Evolutionary conservation across 2,113 vertebrate genomes (phyloP).

Genomic region (Hemichromis elongatus): DNA sequence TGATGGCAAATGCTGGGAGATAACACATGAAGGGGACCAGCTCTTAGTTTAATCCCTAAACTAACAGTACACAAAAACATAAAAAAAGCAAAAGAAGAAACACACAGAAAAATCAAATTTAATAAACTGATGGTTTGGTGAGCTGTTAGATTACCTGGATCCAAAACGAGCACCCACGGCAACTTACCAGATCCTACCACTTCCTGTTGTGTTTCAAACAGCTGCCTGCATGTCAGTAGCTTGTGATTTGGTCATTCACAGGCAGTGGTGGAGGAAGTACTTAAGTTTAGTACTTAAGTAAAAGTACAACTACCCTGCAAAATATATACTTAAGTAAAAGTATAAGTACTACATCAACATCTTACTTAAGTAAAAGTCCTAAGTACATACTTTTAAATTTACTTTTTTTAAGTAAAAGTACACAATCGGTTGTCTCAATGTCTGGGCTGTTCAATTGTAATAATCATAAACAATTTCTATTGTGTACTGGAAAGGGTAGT

Average conservation of each 20-base stretch:
- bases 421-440: too few relatives aligned
- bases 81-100: not conserved
- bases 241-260: rapidly evolving
- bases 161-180: not conserved
- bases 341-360: too few relatives aligned
- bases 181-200: not conserved
- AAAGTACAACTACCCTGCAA: too few relatives aligned
- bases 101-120: not conserved
- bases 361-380: too few relatives aligned
- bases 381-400: too few relatives aligned
- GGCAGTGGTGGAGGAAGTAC: too few relatives aligned
- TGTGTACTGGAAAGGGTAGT: too few relatives aligned
- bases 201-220: not conserved
- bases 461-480: too few relatives aligned
- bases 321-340: too few relatives aligned
- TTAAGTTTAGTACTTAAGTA: too few relatives aligned
- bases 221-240: not conserved
- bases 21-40: not conserved
- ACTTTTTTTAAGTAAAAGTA: too few relatives aligned
- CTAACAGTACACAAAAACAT: not conserved
- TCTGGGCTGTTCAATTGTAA: too few relatives aligned
- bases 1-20: not conserved
- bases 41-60: not conserved
- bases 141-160: not conserved
- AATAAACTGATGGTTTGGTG: not conserved